phyloP scores from a whole-genome alignment of 37 sponge, comb jelly and placozoan genomes.

The Bolinopsis microptera region DNA sequence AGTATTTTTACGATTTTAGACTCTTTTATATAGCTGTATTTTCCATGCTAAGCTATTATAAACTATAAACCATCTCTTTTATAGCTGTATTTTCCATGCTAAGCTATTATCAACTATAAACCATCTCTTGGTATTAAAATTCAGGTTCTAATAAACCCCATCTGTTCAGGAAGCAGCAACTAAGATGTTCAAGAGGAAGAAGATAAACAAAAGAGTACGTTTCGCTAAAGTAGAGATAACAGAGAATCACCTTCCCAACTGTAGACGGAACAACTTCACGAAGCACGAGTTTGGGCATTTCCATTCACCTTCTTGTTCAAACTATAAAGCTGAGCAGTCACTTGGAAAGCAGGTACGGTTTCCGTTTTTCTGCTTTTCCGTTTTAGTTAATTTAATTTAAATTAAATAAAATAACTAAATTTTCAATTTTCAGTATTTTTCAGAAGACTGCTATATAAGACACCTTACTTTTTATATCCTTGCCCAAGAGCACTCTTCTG shows the following conservation, averaged over 20 bases:
- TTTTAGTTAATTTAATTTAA: too few relatives aligned
- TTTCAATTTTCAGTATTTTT: not conserved
- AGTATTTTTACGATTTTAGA: too few relatives aligned
- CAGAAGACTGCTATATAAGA: too few relatives aligned
- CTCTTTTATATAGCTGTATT: too few relatives aligned
- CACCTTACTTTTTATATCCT: too few relatives aligned
- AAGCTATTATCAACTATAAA: too few relatives aligned
- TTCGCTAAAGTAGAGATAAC: conserved; percentile 7
- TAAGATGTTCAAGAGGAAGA: not conserved
- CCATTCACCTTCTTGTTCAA: not conserved
- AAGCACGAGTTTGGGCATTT: not conserved
- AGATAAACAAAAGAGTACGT: not conserved
- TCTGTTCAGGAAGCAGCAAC: not conserved
- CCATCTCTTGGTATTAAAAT: too few relatives aligned
- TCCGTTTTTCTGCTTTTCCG: not conserved
- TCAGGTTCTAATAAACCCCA: not conserved
- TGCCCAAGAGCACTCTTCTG: too few relatives aligned
- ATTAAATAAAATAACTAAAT: not conserved
- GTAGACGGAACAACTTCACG: not conserved
- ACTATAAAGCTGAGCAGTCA: conserved; percentile 4
- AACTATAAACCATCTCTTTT: too few relatives aligned
- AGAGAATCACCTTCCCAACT: not conserved
- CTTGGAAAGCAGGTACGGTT: not conserved
- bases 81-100: too few relatives aligned
- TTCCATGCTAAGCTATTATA: too few relatives aligned